Base-by-base conservation (phyloP, 2,888 invertebrate species). In the Brassicogethes aeneus region DNA sequence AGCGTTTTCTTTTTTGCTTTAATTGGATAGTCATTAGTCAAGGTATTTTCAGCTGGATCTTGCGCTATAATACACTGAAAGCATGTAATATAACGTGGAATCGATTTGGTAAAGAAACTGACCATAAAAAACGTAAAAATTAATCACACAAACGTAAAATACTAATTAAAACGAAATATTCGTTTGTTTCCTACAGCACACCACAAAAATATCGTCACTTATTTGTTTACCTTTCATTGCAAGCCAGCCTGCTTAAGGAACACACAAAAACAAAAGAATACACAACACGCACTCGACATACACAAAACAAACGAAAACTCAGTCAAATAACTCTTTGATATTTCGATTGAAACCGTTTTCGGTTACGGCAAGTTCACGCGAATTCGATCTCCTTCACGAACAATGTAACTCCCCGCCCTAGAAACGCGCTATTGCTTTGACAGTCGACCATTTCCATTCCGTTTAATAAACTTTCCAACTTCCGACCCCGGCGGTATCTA, bases 211-310 rank as follows among this genome's bases (percentile, higher is more conserved):
- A 62, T 46, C 52, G 53, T 54, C 52, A 56, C 48, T 49, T 54
- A 61, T 65, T 62, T 66, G 66, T 66, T 66, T 66, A 66, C 66
- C 61, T 65, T 61, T 60, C 57, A 62, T 59, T 61, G 23, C 23
- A 23, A 23, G n/a, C n/a, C n/a, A n/a, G n/a, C n/a, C 23, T 23
- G 10, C 23, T 23, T 23, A 23, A 23, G 23, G 10, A 47, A 50
- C 54, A 52, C 45, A 48, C 47, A 43, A 23, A 36, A 31, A 36
- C 23, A 40, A 32, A 31, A 13, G 32, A 17, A 39, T 34, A 40
- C 34, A 48, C 41, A 48, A 47, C 41, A 37, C 38, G 35, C 37
- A 40, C 37, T 40, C 43, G 40, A 42, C 16, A 16, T 33, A 13
- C 17, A 32, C 34, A 14, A 34, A 14, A 2, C 10, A 2, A 3